Evolutionary conservation across 1,140 invertebrate genomes (phyloP).

Genomic region (Heliconius hewitsoni): DNA sequence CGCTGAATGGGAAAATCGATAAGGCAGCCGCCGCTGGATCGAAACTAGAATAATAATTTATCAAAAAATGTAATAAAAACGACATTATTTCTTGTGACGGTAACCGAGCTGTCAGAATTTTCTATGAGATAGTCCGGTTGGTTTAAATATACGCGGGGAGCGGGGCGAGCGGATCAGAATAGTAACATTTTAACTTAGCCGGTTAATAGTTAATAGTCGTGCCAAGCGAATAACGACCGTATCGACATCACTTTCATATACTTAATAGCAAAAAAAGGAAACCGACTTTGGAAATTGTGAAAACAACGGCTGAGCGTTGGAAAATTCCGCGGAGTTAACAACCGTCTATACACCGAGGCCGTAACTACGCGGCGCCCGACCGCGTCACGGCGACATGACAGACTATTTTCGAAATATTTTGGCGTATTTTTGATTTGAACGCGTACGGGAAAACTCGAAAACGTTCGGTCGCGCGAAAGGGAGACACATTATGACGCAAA

Average conservation of each 20-base stretch:
- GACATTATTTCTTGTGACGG: constrained; percentile 80
- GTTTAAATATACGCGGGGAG: constrained; percentile 42
- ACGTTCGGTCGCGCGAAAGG: constrained; percentile 70
- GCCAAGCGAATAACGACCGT: constrained; percentile 60
- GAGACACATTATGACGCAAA: constrained; percentile 48
- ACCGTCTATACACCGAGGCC: constrained; percentile 35
- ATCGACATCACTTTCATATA: constrained; percentile 69
- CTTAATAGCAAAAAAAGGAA: constrained; percentile 66
- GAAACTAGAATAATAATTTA: constrained; percentile 79
- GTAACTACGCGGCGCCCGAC: constrained; percentile 61
- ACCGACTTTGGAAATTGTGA: constrained; percentile 68
- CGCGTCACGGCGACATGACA: constrained; percentile 72
- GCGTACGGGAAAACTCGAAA: constrained; percentile 80
- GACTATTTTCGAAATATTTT: constrained; percentile 80
- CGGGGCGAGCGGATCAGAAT: background rate
- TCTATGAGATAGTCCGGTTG: constrained; percentile 64
- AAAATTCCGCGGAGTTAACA: constrained; percentile 65
- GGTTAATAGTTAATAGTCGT: constrained; percentile 45
- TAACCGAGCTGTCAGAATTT: constrained; percentile 77
- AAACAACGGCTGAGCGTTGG: constrained; percentile 52
- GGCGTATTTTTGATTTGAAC: constrained; percentile 80
- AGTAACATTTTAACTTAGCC: constrained; percentile 52
- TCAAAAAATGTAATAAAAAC: constrained; percentile 82
- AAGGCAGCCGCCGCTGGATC: constrained; percentile 66
- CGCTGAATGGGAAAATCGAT: constrained; percentile 79